phyloP scores from a whole-genome alignment of 2,797 vertebrate genomes.

The Pseudopleuronectes americanus region DNA sequence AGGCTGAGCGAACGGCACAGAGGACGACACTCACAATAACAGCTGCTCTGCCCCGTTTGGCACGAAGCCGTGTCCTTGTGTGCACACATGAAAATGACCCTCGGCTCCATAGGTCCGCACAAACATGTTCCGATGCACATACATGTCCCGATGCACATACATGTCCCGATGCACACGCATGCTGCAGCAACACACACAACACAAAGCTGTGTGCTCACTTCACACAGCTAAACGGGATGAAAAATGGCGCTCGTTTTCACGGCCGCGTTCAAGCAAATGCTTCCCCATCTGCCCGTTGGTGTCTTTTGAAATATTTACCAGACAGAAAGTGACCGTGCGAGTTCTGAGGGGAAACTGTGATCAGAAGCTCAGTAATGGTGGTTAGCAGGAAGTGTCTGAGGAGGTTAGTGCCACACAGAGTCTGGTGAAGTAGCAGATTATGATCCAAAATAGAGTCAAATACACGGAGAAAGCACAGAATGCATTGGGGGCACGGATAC shows the following conservation, averaged over 20 bases:
- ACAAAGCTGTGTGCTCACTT: conserved; percentile 55
- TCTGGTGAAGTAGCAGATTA: not conserved
- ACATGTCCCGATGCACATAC: conserved; percentile 12
- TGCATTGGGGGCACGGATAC: too few relatives aligned
- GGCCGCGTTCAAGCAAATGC: not conserved
- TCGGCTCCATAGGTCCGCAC: conserved; percentile 23
- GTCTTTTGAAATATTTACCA: conserved; percentile 43
- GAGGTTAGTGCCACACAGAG: not conserved
- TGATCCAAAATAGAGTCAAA: too few relatives aligned
- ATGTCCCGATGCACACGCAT: conserved; percentile 13
- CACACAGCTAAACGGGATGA: conserved; percentile 2
- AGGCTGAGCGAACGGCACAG: conserved; percentile 28
- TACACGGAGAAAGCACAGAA: too few relatives aligned
- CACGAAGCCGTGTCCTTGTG: conserved; percentile 45
- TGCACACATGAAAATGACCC: conserved; percentile 52
- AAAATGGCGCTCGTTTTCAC: conserved; percentile 29
- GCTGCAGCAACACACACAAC: conserved; percentile 23
- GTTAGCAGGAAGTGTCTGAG: not conserved
- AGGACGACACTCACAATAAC: conserved; percentile 45
- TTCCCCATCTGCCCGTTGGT: conserved; percentile 29
- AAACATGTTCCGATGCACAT: not conserved
- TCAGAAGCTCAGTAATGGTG: not conserved
- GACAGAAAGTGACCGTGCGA: conserved; percentile 37
- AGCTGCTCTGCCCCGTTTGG: conserved; percentile 48
- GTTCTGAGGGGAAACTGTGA: conserved; percentile 13